Evolutionary conservation across 1,140 invertebrate genomes (phyloP), one percentile per base, ranked within the genome.

Genomic region (Drosophila lowei): DNA sequence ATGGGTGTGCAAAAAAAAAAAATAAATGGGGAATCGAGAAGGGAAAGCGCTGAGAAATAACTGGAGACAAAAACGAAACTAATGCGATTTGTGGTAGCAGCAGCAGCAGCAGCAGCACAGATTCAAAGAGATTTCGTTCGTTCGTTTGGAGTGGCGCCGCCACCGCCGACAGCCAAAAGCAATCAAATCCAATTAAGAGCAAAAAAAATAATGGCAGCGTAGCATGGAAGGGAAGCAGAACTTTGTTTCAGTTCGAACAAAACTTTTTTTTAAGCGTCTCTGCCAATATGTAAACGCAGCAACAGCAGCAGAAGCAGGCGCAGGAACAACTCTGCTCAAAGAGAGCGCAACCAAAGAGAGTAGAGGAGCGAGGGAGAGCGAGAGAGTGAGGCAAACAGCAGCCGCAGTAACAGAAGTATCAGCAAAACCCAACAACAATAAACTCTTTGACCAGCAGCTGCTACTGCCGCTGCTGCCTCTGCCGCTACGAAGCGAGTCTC

Each of bases 141-240:
- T 18, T 18, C 18, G 34, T 49, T 25, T 50, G 44, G 43, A 63
- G 42, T 88, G 81, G 74, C 83, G 81, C 81, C 77, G 57, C 46
- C 47, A 86, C 67, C 63, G 80, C 81, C 77, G 57, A 42, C 47
- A 86, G 72, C 72, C 77, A 85, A 85, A 85, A 63, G 63, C 81
- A 88, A 86, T 86, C 81, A 86, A 86, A 86, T 86, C 81, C 81
- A 88, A 86, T 88, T 85, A 86, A 88, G 62, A 78, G 74, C 83
- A 74, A 58, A 47, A 50, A 72, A 53, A 34, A 48, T 23, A 53
- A 47, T 42, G 41, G 54, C 44, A 53, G 34, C 15, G 46, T 30
- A 38, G 34, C 34, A 38, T 13, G 11, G 34, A 9, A 3, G 30
- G 9, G 23, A n/a, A 44, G 21, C 18, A 64, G 50, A 71, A 64